These are phyloP conservation scores for Microctonus hyperodae DNA, from an alignment of 2,888 invertebrate species.

Conservation along the genomic window DNA sequence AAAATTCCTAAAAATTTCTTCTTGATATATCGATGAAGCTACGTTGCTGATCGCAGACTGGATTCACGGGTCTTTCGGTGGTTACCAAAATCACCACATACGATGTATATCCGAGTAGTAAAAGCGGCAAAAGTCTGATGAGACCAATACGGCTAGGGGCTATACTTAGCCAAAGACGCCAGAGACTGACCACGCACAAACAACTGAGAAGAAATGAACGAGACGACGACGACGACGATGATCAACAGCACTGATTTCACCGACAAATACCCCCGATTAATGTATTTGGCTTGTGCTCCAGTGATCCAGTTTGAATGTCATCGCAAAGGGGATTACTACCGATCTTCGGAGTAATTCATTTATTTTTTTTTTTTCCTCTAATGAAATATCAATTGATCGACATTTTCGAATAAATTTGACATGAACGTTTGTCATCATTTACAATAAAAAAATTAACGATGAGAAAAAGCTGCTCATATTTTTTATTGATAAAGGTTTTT, in stretches of 20 bases:
- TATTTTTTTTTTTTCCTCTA: slow-evolving; percentile 1
- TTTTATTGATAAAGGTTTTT: slow-evolving; percentile 37
- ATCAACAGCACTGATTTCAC: not conserved
- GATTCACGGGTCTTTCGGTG: slow-evolving; percentile 47
- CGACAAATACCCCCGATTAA: not conserved
- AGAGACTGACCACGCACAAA: slow-evolving; percentile 53
- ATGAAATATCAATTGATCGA: no score
- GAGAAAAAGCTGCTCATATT: slow-evolving; percentile 17
- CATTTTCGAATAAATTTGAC: not conserved
- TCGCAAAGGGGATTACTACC: not conserved
- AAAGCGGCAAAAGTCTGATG: slow-evolving; percentile 34
- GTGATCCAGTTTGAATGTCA: slow-evolving; percentile 32
- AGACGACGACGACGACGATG: no score
- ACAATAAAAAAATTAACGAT: no score
- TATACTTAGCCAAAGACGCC: slow-evolving; percentile 60
- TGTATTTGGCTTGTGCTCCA: slow-evolving; percentile 33
- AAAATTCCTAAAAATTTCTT: slow-evolving; percentile 16
- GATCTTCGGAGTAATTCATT: not conserved
- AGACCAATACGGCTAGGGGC: slow-evolving; percentile 59
- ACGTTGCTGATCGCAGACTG: slow-evolving; percentile 54
- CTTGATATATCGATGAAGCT: slow-evolving; percentile 45
- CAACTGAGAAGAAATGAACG: slow-evolving; percentile 10
- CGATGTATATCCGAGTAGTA: not conserved
- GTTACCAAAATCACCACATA: slow-evolving; percentile 40
- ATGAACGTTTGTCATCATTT: no score